phyloP scores from a whole-genome alignment of 2,888 invertebrate genomes.

The Melinopterus prodromus region DNA sequence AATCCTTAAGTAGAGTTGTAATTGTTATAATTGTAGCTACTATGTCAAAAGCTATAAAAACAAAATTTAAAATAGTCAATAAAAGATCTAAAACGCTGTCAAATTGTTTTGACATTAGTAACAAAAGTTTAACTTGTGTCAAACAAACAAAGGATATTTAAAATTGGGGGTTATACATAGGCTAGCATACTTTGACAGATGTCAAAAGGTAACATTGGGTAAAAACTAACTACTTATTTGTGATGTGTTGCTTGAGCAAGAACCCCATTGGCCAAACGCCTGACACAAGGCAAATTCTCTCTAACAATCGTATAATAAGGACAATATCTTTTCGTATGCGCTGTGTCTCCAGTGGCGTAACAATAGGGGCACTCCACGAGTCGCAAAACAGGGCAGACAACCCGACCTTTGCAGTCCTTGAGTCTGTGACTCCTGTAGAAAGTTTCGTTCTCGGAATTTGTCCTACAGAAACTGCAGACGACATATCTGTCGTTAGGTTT shows the following conservation, averaged over 20 bases:
- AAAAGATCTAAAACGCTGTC: too few species aligned
- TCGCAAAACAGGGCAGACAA: constrained; percentile 38
- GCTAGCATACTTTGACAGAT: too few species aligned
- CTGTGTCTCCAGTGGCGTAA: constrained; percentile 37
- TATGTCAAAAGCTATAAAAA: too few species aligned
- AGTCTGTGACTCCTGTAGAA: constrained; percentile 38
- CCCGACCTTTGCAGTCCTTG: constrained; percentile 31
- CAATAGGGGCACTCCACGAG: constrained; percentile 37
- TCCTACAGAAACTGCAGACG: constrained; percentile 39
- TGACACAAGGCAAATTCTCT: constrained; percentile 22
- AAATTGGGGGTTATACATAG: too few species aligned
- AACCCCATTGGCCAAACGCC: constrained; percentile 32
- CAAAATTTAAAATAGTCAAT: too few species aligned
- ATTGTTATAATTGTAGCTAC: too few species aligned
- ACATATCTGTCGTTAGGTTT: neutral
- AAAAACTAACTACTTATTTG: neutral
- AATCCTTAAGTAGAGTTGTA: too few species aligned
- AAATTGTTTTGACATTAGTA: too few species aligned
- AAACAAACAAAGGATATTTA: too few species aligned
- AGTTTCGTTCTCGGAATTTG: constrained; percentile 35
- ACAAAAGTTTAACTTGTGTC: too few species aligned
- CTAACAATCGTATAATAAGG: constrained; percentile 18
- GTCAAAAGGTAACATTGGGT: neutral
- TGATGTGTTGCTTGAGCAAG: constrained; percentile 11
- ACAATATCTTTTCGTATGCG: constrained; percentile 40